A percentile compares a stretch with the other conserved stretches of the same genome.
Conservation (phyloP, 2,113 vertebrate species). For the Dicentrarchus labrax region DNA sequence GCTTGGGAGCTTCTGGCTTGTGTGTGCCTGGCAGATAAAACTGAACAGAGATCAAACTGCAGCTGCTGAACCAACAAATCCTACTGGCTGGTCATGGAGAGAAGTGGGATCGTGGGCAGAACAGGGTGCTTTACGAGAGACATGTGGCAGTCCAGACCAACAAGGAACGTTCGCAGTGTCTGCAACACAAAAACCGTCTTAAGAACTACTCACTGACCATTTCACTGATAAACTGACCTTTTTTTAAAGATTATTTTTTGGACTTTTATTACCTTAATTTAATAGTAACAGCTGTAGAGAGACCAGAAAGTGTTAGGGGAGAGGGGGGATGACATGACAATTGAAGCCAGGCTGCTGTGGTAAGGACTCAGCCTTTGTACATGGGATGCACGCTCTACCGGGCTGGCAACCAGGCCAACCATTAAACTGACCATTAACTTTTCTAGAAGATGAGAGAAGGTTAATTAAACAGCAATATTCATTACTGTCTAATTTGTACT, state of each 20-base stretch:
- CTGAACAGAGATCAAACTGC: slow-evolving; percentile 1
- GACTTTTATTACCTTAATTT: too few relatives aligned
- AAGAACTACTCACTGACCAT: neutral
- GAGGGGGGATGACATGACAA: too few relatives aligned
- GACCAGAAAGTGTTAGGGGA: too few relatives aligned
- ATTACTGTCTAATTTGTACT: neutral
- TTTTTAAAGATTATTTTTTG: too few relatives aligned
- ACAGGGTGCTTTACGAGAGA: neutral
- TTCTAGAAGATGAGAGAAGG: neutral
- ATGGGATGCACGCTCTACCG: too few relatives aligned
- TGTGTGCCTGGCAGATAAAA: neutral
- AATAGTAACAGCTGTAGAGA: too few relatives aligned
- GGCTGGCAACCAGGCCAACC: too few relatives aligned
- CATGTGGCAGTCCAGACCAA: neutral
- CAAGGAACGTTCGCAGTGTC: neutral
- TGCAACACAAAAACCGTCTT: neutral
- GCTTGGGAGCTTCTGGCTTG: neutral
- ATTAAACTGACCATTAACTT: neutral
- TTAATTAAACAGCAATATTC: neutral
- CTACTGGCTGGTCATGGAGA: neutral
- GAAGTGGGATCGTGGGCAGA: neutral
- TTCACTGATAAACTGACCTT: neutral
- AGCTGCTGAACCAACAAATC: neutral
- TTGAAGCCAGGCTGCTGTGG: too few relatives aligned
- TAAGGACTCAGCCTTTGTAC: too few relatives aligned